Percentiles rank a stretch among this genome's conserved stretches.
phyloP scores from a whole-genome alignment of 35 echinoderm and acorn worm species.

The Lytechinus pictus region DNA sequence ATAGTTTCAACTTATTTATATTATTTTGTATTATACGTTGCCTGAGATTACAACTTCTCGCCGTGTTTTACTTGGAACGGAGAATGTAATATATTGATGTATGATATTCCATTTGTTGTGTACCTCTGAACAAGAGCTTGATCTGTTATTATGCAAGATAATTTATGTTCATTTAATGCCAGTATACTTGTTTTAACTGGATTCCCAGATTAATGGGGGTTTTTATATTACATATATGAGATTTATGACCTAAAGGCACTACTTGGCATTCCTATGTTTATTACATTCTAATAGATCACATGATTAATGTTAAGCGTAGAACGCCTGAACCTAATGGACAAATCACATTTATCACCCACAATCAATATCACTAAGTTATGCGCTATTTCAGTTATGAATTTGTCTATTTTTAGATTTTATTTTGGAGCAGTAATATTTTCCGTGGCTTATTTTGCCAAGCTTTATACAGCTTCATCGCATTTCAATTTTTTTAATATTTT shows the following conservation, averaged over 20 bases:
- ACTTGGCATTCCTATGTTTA: background rate
- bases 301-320: background rate
- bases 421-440: background rate
- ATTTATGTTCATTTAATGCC: background rate
- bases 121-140: background rate
- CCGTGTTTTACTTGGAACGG: background rate
- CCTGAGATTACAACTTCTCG: background rate
- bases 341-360: background rate
- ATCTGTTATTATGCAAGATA: background rate
- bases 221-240: background rate
- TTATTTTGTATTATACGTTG: background rate
- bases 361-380: background rate
- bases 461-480: background rate
- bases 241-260: background rate
- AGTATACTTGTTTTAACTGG: background rate
- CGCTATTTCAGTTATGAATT: background rate
- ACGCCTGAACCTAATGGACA: background rate
- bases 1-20: background rate
- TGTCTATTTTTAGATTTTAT: background rate
- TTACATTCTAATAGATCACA: background rate
- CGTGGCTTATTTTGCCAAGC: background rate
- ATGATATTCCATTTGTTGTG: background rate
- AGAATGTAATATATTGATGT: slow-evolving; percentile 13
- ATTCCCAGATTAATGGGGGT: background rate
- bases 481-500: background rate